Conservation (phyloP, 2,888 invertebrate species). For the Coelinius sp. region DNA sequence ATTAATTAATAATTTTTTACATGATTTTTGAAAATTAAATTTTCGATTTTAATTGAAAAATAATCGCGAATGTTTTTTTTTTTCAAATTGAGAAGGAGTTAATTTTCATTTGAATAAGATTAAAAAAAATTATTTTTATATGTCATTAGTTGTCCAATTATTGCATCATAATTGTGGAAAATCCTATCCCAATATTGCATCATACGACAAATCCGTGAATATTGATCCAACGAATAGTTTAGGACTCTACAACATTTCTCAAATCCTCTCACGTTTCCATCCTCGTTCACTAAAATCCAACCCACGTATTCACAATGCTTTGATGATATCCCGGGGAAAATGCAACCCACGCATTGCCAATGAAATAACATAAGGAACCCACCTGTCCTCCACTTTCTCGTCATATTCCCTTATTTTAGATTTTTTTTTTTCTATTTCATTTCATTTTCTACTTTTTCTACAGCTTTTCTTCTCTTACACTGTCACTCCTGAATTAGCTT, state of each 20-base stretch:
- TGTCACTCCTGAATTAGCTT: neutral
- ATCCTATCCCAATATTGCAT: slow-evolving; percentile 9
- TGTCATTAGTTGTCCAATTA: neutral
- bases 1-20: too few relatives aligned
- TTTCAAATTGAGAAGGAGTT: too few relatives aligned
- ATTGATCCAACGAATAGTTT: slow-evolving; percentile 15
- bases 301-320: neutral
- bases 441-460: neutral
- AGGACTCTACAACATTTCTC: slow-evolving; percentile 4
- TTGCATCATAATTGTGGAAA: neutral
- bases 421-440: neutral
- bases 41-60: neutral
- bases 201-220: neutral
- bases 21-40: neutral
- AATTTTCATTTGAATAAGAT: too few relatives aligned
- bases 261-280: neutral
- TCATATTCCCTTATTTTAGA: neutral
- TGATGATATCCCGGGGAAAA: neutral
- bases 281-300: neutral
- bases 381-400: neutral
- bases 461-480: neutral
- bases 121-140: neutral
- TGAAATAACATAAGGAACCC: neutral
- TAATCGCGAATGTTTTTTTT: neutral
- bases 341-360: slow-evolving; percentile 14